Evolutionary conservation across 2,888 invertebrate species (phyloP), one percentile per base, ranked within the genome.

Genomic region (Isotomurus palustris): DNA sequence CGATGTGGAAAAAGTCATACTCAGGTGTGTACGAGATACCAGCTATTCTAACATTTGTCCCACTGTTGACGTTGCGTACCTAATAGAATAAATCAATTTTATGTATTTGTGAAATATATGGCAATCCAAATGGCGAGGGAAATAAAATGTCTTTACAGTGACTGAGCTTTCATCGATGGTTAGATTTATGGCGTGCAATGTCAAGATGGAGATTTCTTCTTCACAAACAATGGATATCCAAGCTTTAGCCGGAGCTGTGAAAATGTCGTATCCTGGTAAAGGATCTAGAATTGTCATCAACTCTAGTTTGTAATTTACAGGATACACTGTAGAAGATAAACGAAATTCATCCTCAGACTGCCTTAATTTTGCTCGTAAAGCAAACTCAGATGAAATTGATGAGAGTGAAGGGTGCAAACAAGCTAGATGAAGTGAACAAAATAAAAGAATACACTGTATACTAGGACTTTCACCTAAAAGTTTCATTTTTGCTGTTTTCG

Each of bases 181-280:
- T 64, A 91, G 76, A 64, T 86, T 85, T 25, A 83, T 81, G 3
- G 84, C 82, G 73, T 91, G 91, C 64, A 91, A 79, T 1, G 85
- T 87, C 17, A 91, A 80, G 73, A 84, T 83, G 51, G 80, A 78
- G 8, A 84, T 83, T 47, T 80, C 78, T 65, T 81, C 79, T 14
- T 80, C 77, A 25, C 59, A 61, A 1, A 40, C 45, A 12, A 56
- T 44, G 28, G 54, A 53, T 5, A 61, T 64, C 21, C 29, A 43
- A 17, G 57, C 41, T 29, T 45, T 53, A 12, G 52, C 54, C 2
- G 52, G 45, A 14, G 61, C 61, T 22, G 61, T 64, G 38, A 64
- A 64, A 12, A 54, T 36, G 35, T 45, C 5, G 27, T 21, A 64
- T 24, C 45, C 55, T 35, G 45, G 48, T 17, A 58, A 21, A 12